Percentiles rank a stretch among this genome's conserved stretches.
phyloP scores from a whole-genome alignment of 2,113 vertebrate species.

The Gymnarchus niloticus region DNA sequence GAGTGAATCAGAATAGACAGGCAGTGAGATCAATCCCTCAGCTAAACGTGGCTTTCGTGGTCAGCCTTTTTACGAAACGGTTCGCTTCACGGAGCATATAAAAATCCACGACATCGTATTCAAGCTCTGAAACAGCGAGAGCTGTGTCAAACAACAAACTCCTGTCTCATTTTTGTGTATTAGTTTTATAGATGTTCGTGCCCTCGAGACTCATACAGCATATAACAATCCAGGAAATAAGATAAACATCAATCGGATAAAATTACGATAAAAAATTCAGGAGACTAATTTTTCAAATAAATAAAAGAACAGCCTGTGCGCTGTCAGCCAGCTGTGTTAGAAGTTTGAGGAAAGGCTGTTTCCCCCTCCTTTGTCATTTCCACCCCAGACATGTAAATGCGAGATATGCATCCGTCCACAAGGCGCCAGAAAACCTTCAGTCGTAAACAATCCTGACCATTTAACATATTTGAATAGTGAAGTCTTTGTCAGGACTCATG shows the following conservation, averaged over 20 bases:
- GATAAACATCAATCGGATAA: slow-evolving; percentile 10
- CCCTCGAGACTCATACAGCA: not conserved
- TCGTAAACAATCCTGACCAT: not conserved
- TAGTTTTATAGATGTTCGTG: not conserved
- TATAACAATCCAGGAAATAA: not conserved
- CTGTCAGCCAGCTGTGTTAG: not conserved
- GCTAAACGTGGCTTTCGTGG: not conserved
- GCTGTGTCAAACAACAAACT: not conserved
- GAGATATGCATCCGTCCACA: not conserved
- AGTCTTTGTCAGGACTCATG: not conserved
- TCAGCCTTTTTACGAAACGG: not conserved
- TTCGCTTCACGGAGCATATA: not conserved
- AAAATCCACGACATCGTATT: not conserved
- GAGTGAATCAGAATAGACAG: slow-evolving; percentile 6
- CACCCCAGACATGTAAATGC: no score
- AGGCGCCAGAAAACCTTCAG: not conserved
- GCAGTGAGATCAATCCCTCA: not conserved
- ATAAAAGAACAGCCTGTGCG: not conserved
- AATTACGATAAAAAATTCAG: not conserved
- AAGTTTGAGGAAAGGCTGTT: not conserved
- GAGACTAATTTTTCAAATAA: not conserved
- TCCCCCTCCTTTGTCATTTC: no score
- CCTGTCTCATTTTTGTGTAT: not conserved
- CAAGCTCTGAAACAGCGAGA: not conserved
- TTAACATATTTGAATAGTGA: not conserved